Conservation (phyloP, 2,888 invertebrate species). For the Rotaria macrura region DNA sequence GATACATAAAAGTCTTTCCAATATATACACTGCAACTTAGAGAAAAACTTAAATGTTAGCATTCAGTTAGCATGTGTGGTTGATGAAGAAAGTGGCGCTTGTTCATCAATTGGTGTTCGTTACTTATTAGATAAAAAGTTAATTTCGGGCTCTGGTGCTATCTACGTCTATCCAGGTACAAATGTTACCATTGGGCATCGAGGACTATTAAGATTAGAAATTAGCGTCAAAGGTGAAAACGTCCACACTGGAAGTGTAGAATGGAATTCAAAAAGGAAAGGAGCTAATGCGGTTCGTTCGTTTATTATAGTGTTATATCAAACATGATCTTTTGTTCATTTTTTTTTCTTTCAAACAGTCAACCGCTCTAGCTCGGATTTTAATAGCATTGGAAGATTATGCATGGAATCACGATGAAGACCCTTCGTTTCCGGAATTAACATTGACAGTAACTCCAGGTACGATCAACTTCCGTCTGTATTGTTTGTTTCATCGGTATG, state of each 20-base stretch:
- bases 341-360: not conserved
- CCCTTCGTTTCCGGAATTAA: not conserved
- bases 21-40: not conserved
- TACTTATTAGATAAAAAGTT: constrained; percentile 7
- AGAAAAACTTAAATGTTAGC: not conserved
- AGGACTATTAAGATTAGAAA: not conserved
- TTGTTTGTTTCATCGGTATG: not conserved
- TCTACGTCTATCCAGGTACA: not conserved
- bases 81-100: not conserved
- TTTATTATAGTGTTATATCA: not conserved
- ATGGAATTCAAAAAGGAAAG: not conserved
- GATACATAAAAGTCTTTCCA: not conserved
- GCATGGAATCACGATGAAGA: not conserved
- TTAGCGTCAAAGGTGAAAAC: not conserved
- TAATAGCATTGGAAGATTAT: constrained; percentile 1
- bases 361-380: not conserved
- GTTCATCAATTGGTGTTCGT: not conserved
- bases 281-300: not conserved
- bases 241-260: not conserved
- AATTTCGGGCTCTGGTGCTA: not conserved
- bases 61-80: constrained; percentile 9
- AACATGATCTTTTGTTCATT: not conserved
- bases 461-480: not conserved
- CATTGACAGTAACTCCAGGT: not conserved
- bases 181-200: not conserved